Base-by-base conservation (phyloP, 2,113 vertebrate species). In the Muntiacus reevesi region DNA sequence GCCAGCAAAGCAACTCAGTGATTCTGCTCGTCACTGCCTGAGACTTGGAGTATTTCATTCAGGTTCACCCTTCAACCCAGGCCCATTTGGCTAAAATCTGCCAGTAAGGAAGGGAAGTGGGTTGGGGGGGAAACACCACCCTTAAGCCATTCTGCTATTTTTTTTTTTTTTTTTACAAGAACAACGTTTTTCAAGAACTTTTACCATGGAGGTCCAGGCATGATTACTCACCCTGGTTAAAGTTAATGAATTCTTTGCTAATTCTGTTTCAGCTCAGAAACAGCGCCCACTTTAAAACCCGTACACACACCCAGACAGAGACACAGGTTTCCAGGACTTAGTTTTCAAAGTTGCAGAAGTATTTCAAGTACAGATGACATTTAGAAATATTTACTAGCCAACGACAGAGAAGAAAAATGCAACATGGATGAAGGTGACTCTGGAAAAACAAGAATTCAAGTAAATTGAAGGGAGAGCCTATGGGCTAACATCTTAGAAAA, bases 221-320 rank as follows among this genome's bases (percentile, higher is more conserved):
- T 74, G 94, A 62, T 82, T 14, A 30, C 25, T 6, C 27, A 33
- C 0, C 30, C 74, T n/a, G 67, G 14, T 54, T 95, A 54, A 95
- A 88, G 36, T 85, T 43, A 89, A 76, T 86, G 27, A 55, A 81
- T 55, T 85, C 33, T 88, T 55, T 28, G 27, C n/a, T 15, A 16
- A 97, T 50, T 88, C 52, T 87, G 16, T 36, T 67, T 94, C 64
- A 92, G 67, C 40, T 92, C 57, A 89, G 55, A 97, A 87, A 90
- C 3, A 88, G 14, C 25, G 15, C 5, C 47, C 19, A 36, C 84
- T 92, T 85, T 27, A 7, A 36, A 92, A 94, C 74, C 87, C 0
- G 2, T 15, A 23, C 55, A 79, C 15, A 85, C 23, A 81, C 16
- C 21, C 45, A 90, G 45, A 47, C 1, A 47, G 36, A 25, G 71